Percentiles rank a stretch among this genome's conserved stretches.
Evolutionary conservation across 2,797 vertebrate species (phyloP).

Genomic region (Pempheris klunzingeri): DNA sequence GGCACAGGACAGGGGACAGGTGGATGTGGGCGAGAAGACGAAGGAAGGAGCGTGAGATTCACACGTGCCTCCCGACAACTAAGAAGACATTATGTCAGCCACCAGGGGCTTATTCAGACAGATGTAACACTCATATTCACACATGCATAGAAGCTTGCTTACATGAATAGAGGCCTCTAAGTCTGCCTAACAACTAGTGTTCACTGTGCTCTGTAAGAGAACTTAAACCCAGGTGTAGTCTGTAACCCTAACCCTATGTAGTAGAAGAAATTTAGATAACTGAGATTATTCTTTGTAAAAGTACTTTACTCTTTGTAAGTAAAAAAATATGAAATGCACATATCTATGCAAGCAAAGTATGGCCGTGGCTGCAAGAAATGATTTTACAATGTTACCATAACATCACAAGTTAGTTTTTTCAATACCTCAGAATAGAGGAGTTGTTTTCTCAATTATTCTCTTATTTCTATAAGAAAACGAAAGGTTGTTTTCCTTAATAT

Average conservation of each 20-base stretch:
- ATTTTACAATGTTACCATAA: not conserved
- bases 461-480: no score
- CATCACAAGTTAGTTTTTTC: not conserved
- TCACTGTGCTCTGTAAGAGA: constrained; percentile 38
- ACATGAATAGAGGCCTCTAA: constrained; percentile 22
- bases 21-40: constrained; percentile 47
- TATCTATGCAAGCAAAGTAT: not conserved
- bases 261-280: not conserved
- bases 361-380: not conserved
- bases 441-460: no score
- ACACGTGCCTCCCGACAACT: constrained; percentile 54
- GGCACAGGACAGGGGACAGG: constrained; percentile 56
- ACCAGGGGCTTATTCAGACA: constrained; percentile 41
- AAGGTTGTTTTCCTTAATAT: no score
- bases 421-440: not conserved
- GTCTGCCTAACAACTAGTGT: constrained; percentile 50
- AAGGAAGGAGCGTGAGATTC: constrained; percentile 52
- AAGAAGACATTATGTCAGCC: constrained; percentile 61
- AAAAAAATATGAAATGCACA: not conserved
- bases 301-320: no score
- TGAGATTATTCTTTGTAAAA: not conserved
- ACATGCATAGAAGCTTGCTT: not conserved
- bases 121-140: constrained; percentile 44
- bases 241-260: not conserved
- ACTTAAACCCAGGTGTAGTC: not conserved